These are phyloP conservation scores for Tuberolachnus salignus DNA, from an alignment of 2,888 invertebrate species.

Conservation along the genomic window DNA sequence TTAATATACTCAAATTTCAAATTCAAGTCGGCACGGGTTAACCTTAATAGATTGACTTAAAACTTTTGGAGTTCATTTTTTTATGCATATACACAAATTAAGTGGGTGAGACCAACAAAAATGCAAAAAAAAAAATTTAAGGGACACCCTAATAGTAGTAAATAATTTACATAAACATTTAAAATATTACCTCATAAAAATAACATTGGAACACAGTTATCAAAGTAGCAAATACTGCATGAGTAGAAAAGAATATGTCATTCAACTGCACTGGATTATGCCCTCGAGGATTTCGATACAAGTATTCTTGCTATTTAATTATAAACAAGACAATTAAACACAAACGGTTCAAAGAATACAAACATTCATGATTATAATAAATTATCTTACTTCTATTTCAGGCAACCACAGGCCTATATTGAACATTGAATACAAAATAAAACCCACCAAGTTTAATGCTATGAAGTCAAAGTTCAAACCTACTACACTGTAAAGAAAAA, in stretches of 20 bases:
- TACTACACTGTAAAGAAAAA: conserved; percentile 76
- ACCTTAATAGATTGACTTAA: too few relatives aligned
- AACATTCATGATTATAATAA: background rate
- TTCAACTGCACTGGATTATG: conserved; percentile 93
- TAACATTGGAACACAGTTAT: conserved; percentile 88
- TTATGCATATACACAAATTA: too few relatives aligned
- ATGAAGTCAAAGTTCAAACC: conserved; percentile 97
- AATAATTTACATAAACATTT: background rate
- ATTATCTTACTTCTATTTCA: conserved; percentile 71
- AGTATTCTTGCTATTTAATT: conserved; percentile 79
- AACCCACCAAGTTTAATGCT: conserved; percentile 88
- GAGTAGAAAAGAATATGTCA: conserved; percentile 94
- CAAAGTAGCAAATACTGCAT: conserved; percentile 84
- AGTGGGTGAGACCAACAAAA: too few relatives aligned
- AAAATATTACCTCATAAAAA: conserved; percentile 77
- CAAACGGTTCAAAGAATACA: background rate
- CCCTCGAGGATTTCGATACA: conserved; percentile 79
- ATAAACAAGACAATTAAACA: conserved; percentile 44
- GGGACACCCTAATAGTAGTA: too few relatives aligned
- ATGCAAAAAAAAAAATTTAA: too few relatives aligned
- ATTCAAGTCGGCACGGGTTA: too few relatives aligned
- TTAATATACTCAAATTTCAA: too few relatives aligned
- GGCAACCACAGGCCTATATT: conserved; percentile 88
- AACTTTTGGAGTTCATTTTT: too few relatives aligned
- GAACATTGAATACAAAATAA: conserved; percentile 87